phyloP scores from a whole-genome alignment of 2,888 invertebrate genomes.

The Heteromurus nitidus region DNA sequence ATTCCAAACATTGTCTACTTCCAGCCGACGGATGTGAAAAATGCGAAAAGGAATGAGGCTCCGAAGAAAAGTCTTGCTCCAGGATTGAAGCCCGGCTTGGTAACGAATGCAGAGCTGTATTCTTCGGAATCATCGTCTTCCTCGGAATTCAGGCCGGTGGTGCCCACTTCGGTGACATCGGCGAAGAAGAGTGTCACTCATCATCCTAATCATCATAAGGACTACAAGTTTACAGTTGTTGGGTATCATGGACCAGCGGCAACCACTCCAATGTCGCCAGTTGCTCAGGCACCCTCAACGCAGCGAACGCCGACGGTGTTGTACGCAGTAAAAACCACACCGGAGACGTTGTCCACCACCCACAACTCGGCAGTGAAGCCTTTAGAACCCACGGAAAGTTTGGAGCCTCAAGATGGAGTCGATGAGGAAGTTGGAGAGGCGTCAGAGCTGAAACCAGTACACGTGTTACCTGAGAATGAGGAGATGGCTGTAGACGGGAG shows the following conservation, averaged over 20 bases:
- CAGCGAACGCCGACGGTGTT: slow-evolving; percentile 63
- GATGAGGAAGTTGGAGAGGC: not conserved
- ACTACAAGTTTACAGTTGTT: slow-evolving; percentile 62
- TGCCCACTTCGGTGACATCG: too few species aligned
- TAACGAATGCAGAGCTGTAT: slow-evolving; percentile 60
- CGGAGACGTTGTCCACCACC: slow-evolving; percentile 63
- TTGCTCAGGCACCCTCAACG: slow-evolving; percentile 24
- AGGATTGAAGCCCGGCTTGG: slow-evolving; percentile 60
- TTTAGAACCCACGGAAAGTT: slow-evolving; percentile 68
- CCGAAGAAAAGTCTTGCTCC: slow-evolving; percentile 18
- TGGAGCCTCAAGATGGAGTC: slow-evolving; percentile 45
- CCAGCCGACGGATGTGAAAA: slow-evolving; percentile 69
- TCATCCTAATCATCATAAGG: slow-evolving; percentile 38
- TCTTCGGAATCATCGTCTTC: slow-evolving; percentile 64
- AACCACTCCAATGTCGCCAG: slow-evolving; percentile 49
- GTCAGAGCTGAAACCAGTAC: slow-evolving; percentile 43
- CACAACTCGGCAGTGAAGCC: slow-evolving; percentile 69
- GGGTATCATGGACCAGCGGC: slow-evolving; percentile 53
- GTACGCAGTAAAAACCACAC: slow-evolving; percentile 69
- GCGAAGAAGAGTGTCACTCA: too few species aligned
- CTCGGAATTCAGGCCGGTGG: slow-evolving; percentile 69
- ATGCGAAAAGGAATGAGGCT: slow-evolving; percentile 17
- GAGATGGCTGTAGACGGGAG: slow-evolving; percentile 19
- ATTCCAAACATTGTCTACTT: slow-evolving; percentile 72
- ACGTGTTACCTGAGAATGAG: slow-evolving; percentile 12